Conservation (phyloP, 1,140 invertebrate genomes). For the Meloidogyne floridensis region DNA sequence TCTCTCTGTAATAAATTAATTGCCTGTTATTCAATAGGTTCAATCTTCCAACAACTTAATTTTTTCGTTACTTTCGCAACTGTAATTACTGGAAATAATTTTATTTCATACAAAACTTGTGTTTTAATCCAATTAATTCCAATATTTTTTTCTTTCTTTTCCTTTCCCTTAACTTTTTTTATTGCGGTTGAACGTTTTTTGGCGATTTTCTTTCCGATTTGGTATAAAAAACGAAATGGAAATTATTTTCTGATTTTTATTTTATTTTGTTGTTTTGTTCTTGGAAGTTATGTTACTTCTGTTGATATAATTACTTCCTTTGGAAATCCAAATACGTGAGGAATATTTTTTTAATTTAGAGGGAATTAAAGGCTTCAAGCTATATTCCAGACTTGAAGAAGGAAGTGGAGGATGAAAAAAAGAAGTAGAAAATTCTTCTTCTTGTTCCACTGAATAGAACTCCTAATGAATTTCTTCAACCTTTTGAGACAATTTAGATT, state of each 20-base stretch:
- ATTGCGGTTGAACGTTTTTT: slow-evolving; percentile 13
- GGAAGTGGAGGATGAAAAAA: too few relatives aligned
- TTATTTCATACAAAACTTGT: slow-evolving; percentile 13
- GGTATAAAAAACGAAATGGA: slow-evolving; percentile 16
- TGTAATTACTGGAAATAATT: slow-evolving; percentile 15
- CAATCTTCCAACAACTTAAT: slow-evolving; percentile 18
- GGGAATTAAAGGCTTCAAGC: too few relatives aligned
- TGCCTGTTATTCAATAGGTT: slow-evolving; percentile 17
- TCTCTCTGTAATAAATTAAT: slow-evolving; percentile 20
- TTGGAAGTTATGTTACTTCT: background rate
- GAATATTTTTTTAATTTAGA: background rate
- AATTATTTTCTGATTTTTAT: slow-evolving; percentile 2
- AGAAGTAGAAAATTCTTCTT: too few relatives aligned
- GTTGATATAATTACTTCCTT: background rate
- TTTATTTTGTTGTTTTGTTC: background rate
- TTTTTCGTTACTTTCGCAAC: slow-evolving; percentile 15
- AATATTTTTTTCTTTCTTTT: slow-evolving; percentile 5
- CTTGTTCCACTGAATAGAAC: too few relatives aligned
- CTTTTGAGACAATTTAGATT: too few relatives aligned
- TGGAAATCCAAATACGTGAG: background rate
- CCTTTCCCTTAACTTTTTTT: slow-evolving; percentile 14
- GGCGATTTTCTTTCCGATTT: slow-evolving; percentile 5
- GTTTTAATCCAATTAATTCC: slow-evolving; percentile 22
- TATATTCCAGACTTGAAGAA: too few relatives aligned
- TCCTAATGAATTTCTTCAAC: too few relatives aligned